A percentile compares a stretch with the other conserved stretches of the same genome.
These are phyloP conservation scores for Liparis tanakae DNA, from an alignment of 2,797 vertebrate genomes.

Conservation along the genomic window DNA sequence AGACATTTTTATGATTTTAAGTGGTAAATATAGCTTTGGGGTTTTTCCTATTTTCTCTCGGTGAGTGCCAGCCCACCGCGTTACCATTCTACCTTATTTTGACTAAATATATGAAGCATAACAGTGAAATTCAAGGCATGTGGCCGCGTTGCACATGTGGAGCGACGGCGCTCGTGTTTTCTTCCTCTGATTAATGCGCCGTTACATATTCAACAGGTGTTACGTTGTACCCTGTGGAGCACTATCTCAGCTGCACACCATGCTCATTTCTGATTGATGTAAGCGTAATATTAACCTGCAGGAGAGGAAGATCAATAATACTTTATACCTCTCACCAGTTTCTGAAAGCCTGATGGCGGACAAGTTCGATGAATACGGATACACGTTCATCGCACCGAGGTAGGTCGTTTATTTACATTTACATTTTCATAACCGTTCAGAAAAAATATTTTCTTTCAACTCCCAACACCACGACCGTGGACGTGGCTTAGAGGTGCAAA, in stretches of 20 bases:
- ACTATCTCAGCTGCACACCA: constrained; percentile 20
- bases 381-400: constrained; percentile 94
- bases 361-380: constrained; percentile 91
- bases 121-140: neutral
- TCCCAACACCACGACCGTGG: neutral
- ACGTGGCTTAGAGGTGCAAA: neutral
- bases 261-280: constrained; percentile 15
- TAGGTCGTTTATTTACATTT: constrained; percentile 59
- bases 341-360: constrained; percentile 89
- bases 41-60: neutral
- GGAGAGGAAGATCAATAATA: constrained; percentile 28
- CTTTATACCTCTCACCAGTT: constrained; percentile 81
- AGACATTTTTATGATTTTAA: constrained; percentile 11
- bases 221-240: constrained; percentile 5
- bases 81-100: neutral
- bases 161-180: constrained; percentile 7
- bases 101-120: neutral
- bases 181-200: neutral
- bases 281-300: constrained; percentile 5
- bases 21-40: neutral
- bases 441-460: neutral
- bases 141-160: neutral
- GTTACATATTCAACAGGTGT: constrained; percentile 48
- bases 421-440: neutral
- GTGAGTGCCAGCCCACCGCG: neutral